Conservation (phyloP, 2,113 vertebrate species). For the Glaucidium brasilianum region DNA sequence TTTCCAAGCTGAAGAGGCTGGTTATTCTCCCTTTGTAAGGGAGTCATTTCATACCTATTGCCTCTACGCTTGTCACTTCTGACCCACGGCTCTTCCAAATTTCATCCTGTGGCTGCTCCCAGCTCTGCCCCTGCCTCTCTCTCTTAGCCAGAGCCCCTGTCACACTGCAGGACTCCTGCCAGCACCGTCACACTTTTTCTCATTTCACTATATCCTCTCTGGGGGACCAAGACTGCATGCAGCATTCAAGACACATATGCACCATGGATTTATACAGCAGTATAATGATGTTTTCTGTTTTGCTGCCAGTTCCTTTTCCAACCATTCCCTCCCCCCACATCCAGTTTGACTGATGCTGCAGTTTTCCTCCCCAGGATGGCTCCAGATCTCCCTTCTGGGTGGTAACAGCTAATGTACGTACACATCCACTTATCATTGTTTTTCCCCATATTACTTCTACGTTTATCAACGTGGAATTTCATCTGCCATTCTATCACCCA, state of each 20-base stretch:
- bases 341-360: slow-evolving; percentile 24
- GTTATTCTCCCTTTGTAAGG: background rate
- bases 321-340: slow-evolving; percentile 10
- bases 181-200: slow-evolving; percentile 8
- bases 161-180: background rate
- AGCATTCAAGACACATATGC: slow-evolving; percentile 25
- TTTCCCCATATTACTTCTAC: background rate
- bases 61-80: background rate
- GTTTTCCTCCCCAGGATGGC: slow-evolving; percentile 32
- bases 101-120: background rate
- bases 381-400: slow-evolving; percentile 53
- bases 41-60: background rate
- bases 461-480: slow-evolving; percentile 31
- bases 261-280: slow-evolving; percentile 24
- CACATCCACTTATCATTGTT: slow-evolving; percentile 9
- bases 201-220: background rate
- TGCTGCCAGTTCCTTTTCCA: slow-evolving; percentile 43
- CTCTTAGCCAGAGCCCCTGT: background rate
- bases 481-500: slow-evolving; percentile 39
- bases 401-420: background rate
- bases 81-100: background rate
- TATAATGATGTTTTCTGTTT: slow-evolving; percentile 65
- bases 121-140: background rate
- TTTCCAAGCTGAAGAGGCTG: background rate
- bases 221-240: background rate